Percentiles rank a stretch among this genome's conserved stretches.
These are phyloP conservation scores for Imbricaverruca yamaguchii DNA, from an alignment of 2,888 invertebrate genomes.

Conservation along the genomic window DNA sequence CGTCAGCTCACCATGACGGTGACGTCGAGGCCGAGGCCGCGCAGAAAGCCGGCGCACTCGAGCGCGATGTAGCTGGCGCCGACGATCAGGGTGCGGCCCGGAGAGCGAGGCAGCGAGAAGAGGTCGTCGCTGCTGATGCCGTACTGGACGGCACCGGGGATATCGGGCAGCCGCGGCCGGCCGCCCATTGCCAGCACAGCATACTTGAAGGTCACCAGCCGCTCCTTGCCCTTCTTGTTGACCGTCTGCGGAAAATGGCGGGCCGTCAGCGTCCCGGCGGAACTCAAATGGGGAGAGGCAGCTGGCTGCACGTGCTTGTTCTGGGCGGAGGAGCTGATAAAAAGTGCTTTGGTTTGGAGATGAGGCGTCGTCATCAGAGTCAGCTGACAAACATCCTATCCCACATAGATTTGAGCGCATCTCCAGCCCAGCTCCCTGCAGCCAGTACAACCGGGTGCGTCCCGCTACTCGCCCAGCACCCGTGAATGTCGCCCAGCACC, in stretches of 20 bases:
- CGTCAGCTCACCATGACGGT: slow-evolving; percentile 45
- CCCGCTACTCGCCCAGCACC: no score
- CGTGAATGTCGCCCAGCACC: no score
- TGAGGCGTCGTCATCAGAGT: no score
- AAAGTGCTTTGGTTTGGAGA: no score
- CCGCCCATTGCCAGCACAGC: slow-evolving; percentile 49
- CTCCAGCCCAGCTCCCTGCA: no score
- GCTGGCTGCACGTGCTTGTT: no score
- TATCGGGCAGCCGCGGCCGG: slow-evolving; percentile 45
- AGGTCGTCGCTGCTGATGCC: slow-evolving; percentile 52
- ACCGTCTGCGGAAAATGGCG: slow-evolving; percentile 31
- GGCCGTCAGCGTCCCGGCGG: no score
- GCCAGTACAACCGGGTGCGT: no score
- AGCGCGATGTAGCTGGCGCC: slow-evolving; percentile 54
- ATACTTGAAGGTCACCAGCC: slow-evolving; percentile 42
- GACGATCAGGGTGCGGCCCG: slow-evolving; percentile 51
- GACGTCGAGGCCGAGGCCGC: slow-evolving; percentile 41
- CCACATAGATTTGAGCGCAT: no score
- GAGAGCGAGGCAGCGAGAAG: slow-evolving; percentile 46
- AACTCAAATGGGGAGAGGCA: no score
- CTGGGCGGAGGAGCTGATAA: no score
- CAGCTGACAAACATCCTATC: no score
- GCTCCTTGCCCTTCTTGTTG: slow-evolving; percentile 41
- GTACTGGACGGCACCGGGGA: slow-evolving; percentile 45
- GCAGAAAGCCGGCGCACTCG: slow-evolving; percentile 52